Evolutionary conservation across 2,113 vertebrate species (phyloP).

Genomic region (Pavo muticus): DNA sequence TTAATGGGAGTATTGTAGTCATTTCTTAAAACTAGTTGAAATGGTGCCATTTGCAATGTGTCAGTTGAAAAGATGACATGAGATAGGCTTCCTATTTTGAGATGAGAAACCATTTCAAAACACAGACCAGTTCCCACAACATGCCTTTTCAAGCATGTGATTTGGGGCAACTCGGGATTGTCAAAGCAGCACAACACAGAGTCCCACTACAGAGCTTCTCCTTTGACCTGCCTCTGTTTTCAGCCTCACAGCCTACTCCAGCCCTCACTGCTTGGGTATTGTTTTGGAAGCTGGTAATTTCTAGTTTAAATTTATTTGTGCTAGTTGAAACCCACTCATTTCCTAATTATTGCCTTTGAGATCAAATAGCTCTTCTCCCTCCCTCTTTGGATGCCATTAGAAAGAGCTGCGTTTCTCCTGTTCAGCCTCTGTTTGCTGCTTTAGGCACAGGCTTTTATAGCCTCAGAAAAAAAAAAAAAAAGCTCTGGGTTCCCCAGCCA

Average conservation of each 20-base stretch:
- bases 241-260: not conserved
- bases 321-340: not conserved
- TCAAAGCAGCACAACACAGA: not conserved
- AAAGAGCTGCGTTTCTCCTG: not conserved
- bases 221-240: not conserved
- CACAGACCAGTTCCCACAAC: rapidly evolving
- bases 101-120: not conserved
- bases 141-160: not conserved
- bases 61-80: not conserved
- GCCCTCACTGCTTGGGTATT: not conserved
- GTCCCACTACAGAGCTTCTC: not conserved
- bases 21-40: not conserved
- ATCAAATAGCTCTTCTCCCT: not conserved
- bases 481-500: not conserved
- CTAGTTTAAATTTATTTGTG: not conserved
- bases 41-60: not conserved
- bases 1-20: not conserved
- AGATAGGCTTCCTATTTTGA: not conserved
- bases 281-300: not conserved
- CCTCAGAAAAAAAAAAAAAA: not conserved
- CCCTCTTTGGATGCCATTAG: not conserved
- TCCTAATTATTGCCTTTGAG: not conserved
- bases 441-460: not conserved
- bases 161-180: not conserved
- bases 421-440: not conserved